Evolutionary conservation across 2,888 invertebrate genomes (phyloP).

Genomic region (Myathropa florea): DNA sequence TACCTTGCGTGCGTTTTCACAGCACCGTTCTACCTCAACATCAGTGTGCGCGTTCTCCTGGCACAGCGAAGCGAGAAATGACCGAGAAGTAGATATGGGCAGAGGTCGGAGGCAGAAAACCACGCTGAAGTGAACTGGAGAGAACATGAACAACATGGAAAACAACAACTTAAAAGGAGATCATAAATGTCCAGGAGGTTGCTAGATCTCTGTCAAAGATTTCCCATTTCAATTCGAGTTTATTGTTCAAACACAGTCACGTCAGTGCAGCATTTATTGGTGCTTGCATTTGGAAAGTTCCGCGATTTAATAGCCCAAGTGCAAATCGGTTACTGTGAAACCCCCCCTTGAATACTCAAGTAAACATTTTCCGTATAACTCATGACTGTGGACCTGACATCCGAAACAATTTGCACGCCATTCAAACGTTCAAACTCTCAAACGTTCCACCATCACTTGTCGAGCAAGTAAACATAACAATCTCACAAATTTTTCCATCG

Average conservation of each 20-base stretch:
- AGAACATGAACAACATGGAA: background rate
- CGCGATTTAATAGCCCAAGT: background rate
- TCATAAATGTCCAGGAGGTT: background rate
- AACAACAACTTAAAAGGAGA: background rate
- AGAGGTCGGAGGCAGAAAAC: background rate
- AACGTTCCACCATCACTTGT: background rate
- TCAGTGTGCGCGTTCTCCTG: background rate
- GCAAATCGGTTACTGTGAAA: background rate
- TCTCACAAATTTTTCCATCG: constrained; percentile 18
- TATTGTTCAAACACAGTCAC: background rate
- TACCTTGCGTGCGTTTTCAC: background rate
- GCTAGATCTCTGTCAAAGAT: background rate
- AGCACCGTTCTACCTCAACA: background rate
- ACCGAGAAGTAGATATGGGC: background rate
- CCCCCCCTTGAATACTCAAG: background rate
- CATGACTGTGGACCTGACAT: constrained; percentile 1
- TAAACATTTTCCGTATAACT: background rate
- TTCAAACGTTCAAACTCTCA: background rate
- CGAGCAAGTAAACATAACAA: constrained; percentile 15
- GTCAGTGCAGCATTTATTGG: background rate
- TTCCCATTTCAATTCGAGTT: background rate
- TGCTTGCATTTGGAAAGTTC: background rate
- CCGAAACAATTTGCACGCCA: constrained; percentile 12
- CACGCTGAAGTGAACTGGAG: background rate
- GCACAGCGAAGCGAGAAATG: background rate